Evolutionary conservation across 2,888 invertebrate species (phyloP).

Genomic region (Scaptomyza caliginosa): DNA sequence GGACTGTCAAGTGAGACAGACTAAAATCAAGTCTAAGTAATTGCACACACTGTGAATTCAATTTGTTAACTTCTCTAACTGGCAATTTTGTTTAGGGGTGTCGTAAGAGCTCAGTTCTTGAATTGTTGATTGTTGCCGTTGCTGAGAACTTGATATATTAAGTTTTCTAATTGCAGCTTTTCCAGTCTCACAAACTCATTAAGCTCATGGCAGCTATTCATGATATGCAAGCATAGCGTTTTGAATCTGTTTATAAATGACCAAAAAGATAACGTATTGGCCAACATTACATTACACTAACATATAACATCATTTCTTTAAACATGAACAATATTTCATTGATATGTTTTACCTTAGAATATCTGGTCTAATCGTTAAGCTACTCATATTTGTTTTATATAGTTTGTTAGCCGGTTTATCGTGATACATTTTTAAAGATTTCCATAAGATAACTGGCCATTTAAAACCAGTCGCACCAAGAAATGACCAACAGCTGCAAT

Average conservation of each 20-base stretch:
- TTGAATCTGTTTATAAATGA: too few relatives aligned
- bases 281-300: neutral
- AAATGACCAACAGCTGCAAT: conserved; percentile 33
- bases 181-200: neutral
- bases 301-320: neutral
- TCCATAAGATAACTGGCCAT: conserved; percentile 24
- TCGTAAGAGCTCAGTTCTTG: neutral
- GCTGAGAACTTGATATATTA: conserved; percentile 2
- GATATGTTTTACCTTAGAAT: neutral
- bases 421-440: conserved; percentile 44
- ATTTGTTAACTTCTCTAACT: conserved; percentile 37
- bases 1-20: conserved; percentile 7
- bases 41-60: conserved; percentile 49
- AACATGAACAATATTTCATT: conserved; percentile 8
- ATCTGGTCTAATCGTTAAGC: conserved; percentile 24
- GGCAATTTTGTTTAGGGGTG: conserved; percentile 18
- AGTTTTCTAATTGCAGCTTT: conserved; percentile 17
- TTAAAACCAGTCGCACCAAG: conserved; percentile 37
- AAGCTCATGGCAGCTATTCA: neutral
- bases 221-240: neutral
- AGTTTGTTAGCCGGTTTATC: conserved; percentile 41
- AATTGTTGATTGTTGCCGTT: conserved; percentile 3
- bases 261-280: too few relatives aligned
- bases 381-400: conserved; percentile 40
- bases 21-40: conserved; percentile 37